A percentile compares a stretch with the other conserved stretches of the same genome.
Conservation (phyloP, 2,888 invertebrate species). For the Aethes cnicana region DNA sequence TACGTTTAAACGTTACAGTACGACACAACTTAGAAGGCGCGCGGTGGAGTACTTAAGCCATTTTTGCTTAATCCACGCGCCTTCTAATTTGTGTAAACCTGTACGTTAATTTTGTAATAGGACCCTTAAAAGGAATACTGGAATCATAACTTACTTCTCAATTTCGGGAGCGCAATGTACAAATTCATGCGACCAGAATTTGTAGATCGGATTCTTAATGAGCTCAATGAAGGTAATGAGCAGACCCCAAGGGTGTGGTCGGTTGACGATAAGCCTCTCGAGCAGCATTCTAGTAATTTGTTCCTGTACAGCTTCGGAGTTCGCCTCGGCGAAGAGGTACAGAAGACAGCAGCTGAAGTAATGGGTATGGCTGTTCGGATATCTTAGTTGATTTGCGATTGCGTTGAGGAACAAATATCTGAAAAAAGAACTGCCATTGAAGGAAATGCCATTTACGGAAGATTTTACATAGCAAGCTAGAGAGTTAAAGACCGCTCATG, state of each 20-base stretch:
- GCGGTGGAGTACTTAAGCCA: too few species aligned
- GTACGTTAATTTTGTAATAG: too few species aligned
- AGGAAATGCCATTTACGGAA: background rate
- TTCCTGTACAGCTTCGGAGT: conserved; percentile 98
- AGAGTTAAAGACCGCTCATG: too few species aligned
- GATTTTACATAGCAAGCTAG: too few species aligned
- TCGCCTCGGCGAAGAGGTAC: conserved; percentile 98
- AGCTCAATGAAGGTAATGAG: conserved; percentile 99
- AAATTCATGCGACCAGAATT: conserved; percentile 99
- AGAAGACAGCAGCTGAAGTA: conserved; percentile 99
- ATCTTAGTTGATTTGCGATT: conserved; percentile 98
- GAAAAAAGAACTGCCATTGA: conserved; percentile 37
- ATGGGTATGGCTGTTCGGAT: conserved; percentile 99
- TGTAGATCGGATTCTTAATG: conserved; percentile 98
- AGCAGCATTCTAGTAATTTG: conserved; percentile 98
- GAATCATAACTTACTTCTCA: conserved; percentile 96
- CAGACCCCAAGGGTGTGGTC: conserved; percentile 99
- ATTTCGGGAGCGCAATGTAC: conserved; percentile 99
- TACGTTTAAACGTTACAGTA: too few species aligned
- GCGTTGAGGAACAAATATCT: conserved; percentile 98
- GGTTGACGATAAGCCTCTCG: conserved; percentile 97
- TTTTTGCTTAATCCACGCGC: too few species aligned
- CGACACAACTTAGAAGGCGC: too few species aligned
- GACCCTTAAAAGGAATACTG: too few species aligned
- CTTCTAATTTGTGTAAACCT: too few species aligned